Evolutionary conservation across 2,113 vertebrate species (phyloP).

Genomic region (Cavia aperea): DNA sequence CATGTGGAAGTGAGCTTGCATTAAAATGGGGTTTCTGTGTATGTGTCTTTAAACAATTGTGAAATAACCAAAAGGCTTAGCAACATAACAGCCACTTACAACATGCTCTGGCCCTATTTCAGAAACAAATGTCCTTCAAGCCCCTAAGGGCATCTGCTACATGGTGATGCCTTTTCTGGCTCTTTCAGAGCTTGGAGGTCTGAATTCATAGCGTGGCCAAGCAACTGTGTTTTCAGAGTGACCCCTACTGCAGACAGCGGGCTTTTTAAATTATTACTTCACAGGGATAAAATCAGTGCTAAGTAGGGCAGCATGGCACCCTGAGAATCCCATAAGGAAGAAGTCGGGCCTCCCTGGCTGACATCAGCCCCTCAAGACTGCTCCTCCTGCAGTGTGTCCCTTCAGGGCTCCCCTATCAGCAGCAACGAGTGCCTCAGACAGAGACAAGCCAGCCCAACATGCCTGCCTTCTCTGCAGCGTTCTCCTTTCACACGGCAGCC

Average conservation of each 20-base stretch:
- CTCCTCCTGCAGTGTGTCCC: background rate
- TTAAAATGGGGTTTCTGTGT: slow-evolving; percentile 31
- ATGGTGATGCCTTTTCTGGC: background rate
- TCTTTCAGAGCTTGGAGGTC: slow-evolving; percentile 6
- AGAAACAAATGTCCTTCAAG: slow-evolving; percentile 8
- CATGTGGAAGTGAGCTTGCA: slow-evolving; percentile 62
- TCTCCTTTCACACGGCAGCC: background rate
- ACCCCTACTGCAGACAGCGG: background rate
- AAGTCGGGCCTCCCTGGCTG: background rate
- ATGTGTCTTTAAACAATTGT: background rate
- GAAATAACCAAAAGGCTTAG: slow-evolving; percentile 57
- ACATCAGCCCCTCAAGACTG: background rate
- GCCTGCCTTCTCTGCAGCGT: background rate
- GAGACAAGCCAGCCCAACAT: background rate
- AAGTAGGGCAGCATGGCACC: background rate
- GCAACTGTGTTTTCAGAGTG: slow-evolving; percentile 16
- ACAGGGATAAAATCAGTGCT: background rate
- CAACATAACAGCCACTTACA: slow-evolving; percentile 11
- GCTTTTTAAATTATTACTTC: background rate
- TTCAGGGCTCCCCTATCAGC: background rate
- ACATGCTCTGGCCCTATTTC: background rate
- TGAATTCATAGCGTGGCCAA: slow-evolving; percentile 5
- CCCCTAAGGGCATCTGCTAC: background rate
- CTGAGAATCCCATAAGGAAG: background rate
- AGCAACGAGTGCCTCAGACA: background rate